Evolutionary conservation across 2,113 vertebrate genomes (phyloP).

Genomic region (Leucopsar rothschildi): DNA sequence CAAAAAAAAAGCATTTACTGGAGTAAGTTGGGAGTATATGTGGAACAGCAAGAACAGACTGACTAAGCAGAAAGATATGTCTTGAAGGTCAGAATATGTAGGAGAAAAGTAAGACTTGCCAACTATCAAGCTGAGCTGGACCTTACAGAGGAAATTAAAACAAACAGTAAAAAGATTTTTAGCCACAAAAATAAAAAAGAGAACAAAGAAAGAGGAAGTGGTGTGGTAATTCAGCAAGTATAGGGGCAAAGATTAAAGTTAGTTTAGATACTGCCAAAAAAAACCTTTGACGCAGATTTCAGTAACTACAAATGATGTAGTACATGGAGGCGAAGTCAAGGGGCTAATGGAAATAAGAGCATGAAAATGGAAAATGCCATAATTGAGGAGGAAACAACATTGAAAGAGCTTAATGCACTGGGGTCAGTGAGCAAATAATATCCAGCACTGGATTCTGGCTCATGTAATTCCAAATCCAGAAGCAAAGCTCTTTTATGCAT

Average conservation of each 20-base stretch:
- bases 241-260: neutral
- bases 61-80: neutral
- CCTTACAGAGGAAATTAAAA: constrained; percentile 22
- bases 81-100: neutral
- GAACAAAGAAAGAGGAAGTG: neutral
- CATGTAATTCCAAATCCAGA: neutral
- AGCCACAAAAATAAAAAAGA: neutral
- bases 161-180: constrained; percentile 24
- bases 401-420: neutral
- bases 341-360: neutral
- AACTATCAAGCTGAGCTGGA: neutral
- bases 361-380: neutral
- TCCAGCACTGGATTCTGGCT: neutral
- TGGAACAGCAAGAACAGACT: neutral
- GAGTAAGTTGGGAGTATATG: neutral
- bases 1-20: neutral
- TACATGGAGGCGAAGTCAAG: neutral
- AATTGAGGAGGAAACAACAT: neutral
- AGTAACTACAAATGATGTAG: neutral
- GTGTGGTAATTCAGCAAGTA: neutral
- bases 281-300: neutral
- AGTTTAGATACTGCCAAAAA: neutral
- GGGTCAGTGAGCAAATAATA: neutral
- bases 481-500: neutral
- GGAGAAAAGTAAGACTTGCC: neutral